phyloP scores from a whole-genome alignment of 2,888 invertebrate species.

The Germaria angustata region DNA sequence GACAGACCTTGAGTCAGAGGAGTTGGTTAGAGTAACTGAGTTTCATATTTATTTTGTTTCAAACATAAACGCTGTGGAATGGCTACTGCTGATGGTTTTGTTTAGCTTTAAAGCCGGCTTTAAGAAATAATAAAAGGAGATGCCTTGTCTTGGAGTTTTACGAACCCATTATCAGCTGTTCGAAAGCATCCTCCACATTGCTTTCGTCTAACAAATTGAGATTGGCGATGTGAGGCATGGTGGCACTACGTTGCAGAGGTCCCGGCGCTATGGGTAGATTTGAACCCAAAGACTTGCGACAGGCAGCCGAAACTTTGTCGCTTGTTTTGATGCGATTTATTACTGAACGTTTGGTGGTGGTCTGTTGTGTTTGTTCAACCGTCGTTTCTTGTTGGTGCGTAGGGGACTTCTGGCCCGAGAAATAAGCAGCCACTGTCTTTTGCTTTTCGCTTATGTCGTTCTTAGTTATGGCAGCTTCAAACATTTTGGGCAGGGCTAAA shows the following conservation, averaged over 20 bases:
- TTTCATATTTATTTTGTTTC: constrained; percentile 4
- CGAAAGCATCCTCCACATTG: constrained; percentile 93
- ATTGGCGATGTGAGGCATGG: constrained; percentile 86
- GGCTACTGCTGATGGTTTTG: constrained; percentile 34
- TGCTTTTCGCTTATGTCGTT: constrained; percentile 86
- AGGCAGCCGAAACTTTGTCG: constrained; percentile 81
- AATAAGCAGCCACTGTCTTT: constrained; percentile 87
- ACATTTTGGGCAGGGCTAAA: constrained; percentile 88
- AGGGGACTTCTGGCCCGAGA: constrained; percentile 81
- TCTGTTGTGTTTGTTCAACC: constrained; percentile 68
- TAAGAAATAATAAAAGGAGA: constrained; percentile 8
- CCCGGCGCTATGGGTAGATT: constrained; percentile 71
- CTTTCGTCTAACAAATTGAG: constrained; percentile 87
- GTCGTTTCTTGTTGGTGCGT: constrained; percentile 66
- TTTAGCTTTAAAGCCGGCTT: constrained; percentile 54
- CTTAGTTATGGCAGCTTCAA: constrained; percentile 87
- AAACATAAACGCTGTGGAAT: constrained; percentile 54
- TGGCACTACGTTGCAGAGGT: constrained; percentile 86
- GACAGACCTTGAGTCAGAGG: constrained; percentile 23
- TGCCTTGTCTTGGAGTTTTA: constrained; percentile 66
- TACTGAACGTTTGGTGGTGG: constrained; percentile 73
- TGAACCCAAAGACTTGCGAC: constrained; percentile 77
- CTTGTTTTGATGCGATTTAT: constrained; percentile 81
- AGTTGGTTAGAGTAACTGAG: constrained; percentile 28
- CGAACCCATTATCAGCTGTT: constrained; percentile 87